Evolutionary conservation across 1,140 invertebrate genomes (phyloP), one percentile per base, ranked within the genome.

Genomic region (Samia ricini): DNA sequence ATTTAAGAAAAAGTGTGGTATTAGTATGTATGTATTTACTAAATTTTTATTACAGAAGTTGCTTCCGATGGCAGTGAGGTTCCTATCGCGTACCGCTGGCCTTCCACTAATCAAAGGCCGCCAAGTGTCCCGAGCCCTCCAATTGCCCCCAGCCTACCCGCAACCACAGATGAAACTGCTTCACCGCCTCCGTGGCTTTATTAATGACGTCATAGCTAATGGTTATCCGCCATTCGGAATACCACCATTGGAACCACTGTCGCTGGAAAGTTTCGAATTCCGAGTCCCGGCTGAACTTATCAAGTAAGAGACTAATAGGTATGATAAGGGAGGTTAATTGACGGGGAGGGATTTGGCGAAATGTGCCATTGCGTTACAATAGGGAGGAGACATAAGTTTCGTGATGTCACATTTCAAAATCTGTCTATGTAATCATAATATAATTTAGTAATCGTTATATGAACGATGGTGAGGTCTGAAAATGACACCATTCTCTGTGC

Each of bases 241-340:
- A 33, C 56, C 56, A 26, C 29, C 56, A 19, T 36, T 57, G 18
- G 56, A 57, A 19, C 24, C 56, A 8, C 20, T 57, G 24, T 2
- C 10, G 19, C 26, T 57, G 19, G 56, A 57, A 19, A 8, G 20
- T 8, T 57, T 29, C 26, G 26, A 36, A 12, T 29, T 57, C 6
- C 5, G 19, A 4, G 12, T 57, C 21, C 26, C 26, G 4, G 26
- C 26, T 7, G 56, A 29, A 36, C 20, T 57, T 6, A 57, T 57
- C 20, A 33, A 36, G 56, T 57, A 57, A 33, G 56, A 23, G n/a
- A 2, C 12, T n/a, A n/a, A n/a, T n/a, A n/a, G n/a, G n/a, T n/a
- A n/a, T n/a, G n/a, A n/a, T n/a, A n/a, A n/a, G n/a, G n/a, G n/a
- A n/a, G n/a, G n/a, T n/a, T n/a, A n/a, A n/a, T n/a, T n/a, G n/a